Conservation (phyloP, 1,140 invertebrate genomes). For the Microplitis demolitor region DNA sequence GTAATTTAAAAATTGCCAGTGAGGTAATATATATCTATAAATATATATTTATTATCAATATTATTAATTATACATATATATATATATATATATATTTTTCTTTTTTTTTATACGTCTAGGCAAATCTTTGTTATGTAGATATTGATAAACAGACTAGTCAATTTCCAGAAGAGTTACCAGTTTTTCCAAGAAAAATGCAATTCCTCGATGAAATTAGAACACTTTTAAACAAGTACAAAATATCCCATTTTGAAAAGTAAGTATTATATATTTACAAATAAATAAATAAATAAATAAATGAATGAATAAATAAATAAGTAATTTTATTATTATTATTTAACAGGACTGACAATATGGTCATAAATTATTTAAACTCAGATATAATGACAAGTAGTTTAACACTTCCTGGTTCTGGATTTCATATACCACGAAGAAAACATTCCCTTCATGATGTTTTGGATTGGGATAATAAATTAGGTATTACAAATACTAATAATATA, state of each 20-base stretch:
- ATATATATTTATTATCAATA: neutral
- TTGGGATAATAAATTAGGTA: conserved; percentile 67
- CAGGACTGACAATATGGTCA: conserved; percentile 63
- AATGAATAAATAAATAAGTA: conserved; percentile 11
- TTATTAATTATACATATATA: neutral
- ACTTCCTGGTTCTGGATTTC: conserved; percentile 59
- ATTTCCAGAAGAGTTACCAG: conserved; percentile 92
- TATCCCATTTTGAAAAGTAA: conserved; percentile 59
- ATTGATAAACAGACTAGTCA: conserved; percentile 91
- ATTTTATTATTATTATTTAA: conserved; percentile 28
- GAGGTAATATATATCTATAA: conserved; percentile 60
- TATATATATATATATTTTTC: conserved; percentile 16
- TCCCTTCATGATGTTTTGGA: conserved; percentile 76
- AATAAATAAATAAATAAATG: neutral
- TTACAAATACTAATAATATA: conserved; percentile 26
- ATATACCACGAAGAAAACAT: conserved; percentile 70
- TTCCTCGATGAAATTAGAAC: conserved; percentile 85
- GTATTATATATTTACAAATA: conserved; percentile 23
- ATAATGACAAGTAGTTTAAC: conserved; percentile 66
- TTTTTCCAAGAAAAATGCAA: conserved; percentile 87
- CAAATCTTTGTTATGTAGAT: conserved; percentile 93
- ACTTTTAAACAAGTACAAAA: conserved; percentile 77
- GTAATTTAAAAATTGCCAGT: conserved; percentile 66
- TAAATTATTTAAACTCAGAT: conserved; percentile 60
- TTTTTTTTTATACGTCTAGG: conserved; percentile 58